Conservation (phyloP, 1,140 invertebrate species). For the Physella acuta region DNA sequence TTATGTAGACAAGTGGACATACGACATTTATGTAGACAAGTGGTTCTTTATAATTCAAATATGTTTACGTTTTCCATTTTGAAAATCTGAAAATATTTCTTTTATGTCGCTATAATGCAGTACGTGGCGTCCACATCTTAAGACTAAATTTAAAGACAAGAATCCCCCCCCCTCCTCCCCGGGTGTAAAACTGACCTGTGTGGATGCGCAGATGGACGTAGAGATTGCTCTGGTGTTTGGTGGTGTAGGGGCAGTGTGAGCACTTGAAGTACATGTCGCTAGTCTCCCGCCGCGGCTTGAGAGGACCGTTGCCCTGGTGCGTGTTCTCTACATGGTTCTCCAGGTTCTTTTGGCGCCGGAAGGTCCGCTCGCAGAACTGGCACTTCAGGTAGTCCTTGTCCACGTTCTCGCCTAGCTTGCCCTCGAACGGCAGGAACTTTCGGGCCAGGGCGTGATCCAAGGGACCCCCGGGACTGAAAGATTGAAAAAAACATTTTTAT, state of each 20-base stretch:
- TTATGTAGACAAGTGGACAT: too few species aligned
- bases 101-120: too few species aligned
- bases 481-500: too few species aligned
- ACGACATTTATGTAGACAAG: too few species aligned
- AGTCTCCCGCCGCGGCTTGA: slow-evolving; percentile 45
- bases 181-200: slow-evolving; percentile 57
- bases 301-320: slow-evolving; percentile 49
- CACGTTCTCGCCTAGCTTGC: slow-evolving; percentile 44
- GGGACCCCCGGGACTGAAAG: slow-evolving; percentile 41
- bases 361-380: slow-evolving; percentile 55
- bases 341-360: slow-evolving; percentile 53
- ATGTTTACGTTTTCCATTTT: too few species aligned
- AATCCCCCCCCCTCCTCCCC: too few species aligned
- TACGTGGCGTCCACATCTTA: too few species aligned
- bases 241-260: slow-evolving; percentile 57
- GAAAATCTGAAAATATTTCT: too few species aligned
- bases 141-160: too few species aligned
- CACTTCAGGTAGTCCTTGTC: slow-evolving; percentile 58
- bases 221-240: slow-evolving; percentile 59
- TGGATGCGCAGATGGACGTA: slow-evolving; percentile 58
- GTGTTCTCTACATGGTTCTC: slow-evolving; percentile 57
- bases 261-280: slow-evolving; percentile 59
- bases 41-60: too few species aligned
- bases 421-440: slow-evolving; percentile 47
- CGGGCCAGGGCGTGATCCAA: slow-evolving; percentile 43